Conservation (phyloP, 2,888 invertebrate species). For the Stenoptilia bipunctidactyla region DNA sequence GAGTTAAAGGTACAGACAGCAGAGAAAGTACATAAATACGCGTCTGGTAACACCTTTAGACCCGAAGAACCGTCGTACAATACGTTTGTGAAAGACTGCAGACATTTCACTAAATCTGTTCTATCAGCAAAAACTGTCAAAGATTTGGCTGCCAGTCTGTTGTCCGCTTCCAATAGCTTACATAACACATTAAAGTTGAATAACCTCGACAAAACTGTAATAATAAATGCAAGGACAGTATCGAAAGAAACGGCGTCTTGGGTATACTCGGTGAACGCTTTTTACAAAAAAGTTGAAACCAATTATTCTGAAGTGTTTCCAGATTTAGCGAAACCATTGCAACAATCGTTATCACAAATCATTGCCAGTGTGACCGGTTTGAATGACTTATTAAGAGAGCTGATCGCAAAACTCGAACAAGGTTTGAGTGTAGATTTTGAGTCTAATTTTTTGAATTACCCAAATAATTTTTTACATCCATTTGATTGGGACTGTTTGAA, state of each 20-base stretch:
- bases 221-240: constrained; percentile 30
- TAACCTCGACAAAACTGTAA: constrained; percentile 17
- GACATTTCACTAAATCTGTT: constrained; percentile 55
- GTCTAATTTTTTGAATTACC: constrained; percentile 65
- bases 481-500: constrained; percentile 42
- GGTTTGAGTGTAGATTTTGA: constrained; percentile 34
- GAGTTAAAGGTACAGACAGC: constrained; percentile 40
- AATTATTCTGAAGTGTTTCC: constrained; percentile 78
- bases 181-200: constrained; percentile 21
- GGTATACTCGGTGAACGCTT: constrained; percentile 66
- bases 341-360: constrained; percentile 77
- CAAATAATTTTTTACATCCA: constrained; percentile 29
- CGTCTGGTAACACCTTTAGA: constrained; percentile 67
- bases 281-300: constrained; percentile 65
- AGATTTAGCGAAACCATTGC: constrained; percentile 81
- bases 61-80: constrained; percentile 62
- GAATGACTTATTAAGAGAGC: constrained; percentile 63
- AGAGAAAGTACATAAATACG: constrained; percentile 47
- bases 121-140: constrained; percentile 35
- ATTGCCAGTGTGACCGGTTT: constrained; percentile 73
- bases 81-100: constrained; percentile 64
- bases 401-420: constrained; percentile 39
- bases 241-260: constrained; percentile 59
- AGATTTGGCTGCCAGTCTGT: constrained; percentile 30
- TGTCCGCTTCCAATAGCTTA: constrained; percentile 26